Evolutionary conservation across 2,888 invertebrate species (phyloP).

Genomic region (Lithophane semibrunnea): DNA sequence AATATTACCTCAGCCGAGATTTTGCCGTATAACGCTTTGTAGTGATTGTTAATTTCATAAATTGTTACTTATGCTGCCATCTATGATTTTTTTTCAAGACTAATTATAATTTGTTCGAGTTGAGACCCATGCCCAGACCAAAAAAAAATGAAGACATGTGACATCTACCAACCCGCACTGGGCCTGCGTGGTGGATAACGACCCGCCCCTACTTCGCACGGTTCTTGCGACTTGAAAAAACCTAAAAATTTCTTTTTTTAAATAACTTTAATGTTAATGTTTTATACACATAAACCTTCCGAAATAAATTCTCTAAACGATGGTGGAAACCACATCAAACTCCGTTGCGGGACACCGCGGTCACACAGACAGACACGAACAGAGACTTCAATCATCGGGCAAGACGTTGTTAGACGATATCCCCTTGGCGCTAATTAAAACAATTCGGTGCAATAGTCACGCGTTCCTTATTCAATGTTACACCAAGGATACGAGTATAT

Average conservation of each 20-base stretch:
- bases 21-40: no score
- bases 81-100: no score
- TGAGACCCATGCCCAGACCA: no score
- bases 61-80: no score
- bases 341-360: background rate
- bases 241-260: no score
- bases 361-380: background rate
- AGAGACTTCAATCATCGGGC: background rate
- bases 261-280: background rate
- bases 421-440: conserved; percentile 79
- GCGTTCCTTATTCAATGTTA: conserved; percentile 24
- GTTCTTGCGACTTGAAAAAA: background rate
- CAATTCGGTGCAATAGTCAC: conserved; percentile 67
- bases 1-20: no score
- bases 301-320: background rate
- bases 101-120: no score
- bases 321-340: background rate
- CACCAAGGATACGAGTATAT: background rate
- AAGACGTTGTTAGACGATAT: conserved; percentile 69
- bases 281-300: background rate
- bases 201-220: background rate
- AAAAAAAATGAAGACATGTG: no score
- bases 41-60: no score
- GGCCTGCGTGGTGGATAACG: no score
- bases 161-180: no score